A percentile compares a stretch with the other conserved stretches of the same genome.
Evolutionary conservation across 2,888 invertebrate genomes (phyloP).

Genomic region (Drosophila anceps): DNA sequence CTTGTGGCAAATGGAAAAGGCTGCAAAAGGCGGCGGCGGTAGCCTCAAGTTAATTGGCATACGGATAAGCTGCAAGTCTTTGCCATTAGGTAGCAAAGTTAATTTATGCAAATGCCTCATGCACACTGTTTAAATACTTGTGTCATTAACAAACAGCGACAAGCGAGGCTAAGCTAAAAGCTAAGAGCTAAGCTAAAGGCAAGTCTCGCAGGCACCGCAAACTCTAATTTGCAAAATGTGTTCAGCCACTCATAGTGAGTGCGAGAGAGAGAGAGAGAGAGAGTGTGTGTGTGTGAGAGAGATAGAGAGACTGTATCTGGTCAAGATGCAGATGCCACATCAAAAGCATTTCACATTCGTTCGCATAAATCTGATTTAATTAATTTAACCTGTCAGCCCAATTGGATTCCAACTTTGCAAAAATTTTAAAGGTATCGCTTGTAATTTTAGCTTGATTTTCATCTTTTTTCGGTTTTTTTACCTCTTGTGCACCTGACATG

Average conservation of each 20-base stretch:
- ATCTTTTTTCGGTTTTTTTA: not conserved
- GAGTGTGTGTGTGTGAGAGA: too few species aligned
- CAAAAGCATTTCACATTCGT: constrained; percentile 19
- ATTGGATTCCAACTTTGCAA: constrained; percentile 62
- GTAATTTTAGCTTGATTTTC: constrained; percentile 23
- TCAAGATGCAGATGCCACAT: constrained; percentile 10
- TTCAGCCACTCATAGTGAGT: constrained; percentile 42
- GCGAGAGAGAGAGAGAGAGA: not conserved
- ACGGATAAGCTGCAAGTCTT: constrained; percentile 18
- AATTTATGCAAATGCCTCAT: constrained; percentile 74
- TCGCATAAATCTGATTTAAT: constrained; percentile 69
- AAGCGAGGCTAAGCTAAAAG: constrained; percentile 15
- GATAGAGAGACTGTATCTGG: not conserved
- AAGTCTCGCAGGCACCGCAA: constrained; percentile 62
- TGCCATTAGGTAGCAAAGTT: constrained; percentile 55
- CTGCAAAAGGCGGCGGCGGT: not conserved
- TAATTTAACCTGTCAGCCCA: constrained; percentile 72
- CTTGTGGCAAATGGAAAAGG: constrained; percentile 21
- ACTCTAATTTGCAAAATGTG: constrained; percentile 73
- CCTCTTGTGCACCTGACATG: constrained; percentile 36
- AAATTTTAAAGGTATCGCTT: constrained; percentile 30
- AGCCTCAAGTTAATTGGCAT: constrained; percentile 31
- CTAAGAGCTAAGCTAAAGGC: constrained; percentile 25
- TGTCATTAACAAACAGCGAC: constrained; percentile 68
- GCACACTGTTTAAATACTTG: constrained; percentile 67